These are phyloP conservation scores for Scleropages formosus DNA, from an alignment of 2,797 vertebrate species.

Conservation along the genomic window DNA sequence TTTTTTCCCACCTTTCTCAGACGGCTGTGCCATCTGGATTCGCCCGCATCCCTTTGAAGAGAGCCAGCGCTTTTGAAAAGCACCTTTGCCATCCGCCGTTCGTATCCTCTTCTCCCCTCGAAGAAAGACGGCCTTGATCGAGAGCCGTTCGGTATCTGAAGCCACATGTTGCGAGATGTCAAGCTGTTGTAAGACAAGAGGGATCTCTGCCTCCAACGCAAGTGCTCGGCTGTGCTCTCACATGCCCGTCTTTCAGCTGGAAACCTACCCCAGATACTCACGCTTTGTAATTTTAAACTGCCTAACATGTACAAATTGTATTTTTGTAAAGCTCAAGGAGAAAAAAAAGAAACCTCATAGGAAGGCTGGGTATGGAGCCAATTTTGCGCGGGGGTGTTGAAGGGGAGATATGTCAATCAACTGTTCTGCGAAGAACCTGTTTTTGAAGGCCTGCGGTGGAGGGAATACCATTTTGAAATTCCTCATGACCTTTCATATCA, in stretches of 20 bases:
- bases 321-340: conserved; percentile 19
- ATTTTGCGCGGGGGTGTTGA: conserved; percentile 21
- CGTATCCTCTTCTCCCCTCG: conserved; percentile 52
- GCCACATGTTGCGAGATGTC: conserved; percentile 63
- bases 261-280: conserved; percentile 63
- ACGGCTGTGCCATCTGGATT: conserved; percentile 45
- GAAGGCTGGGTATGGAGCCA: neutral
- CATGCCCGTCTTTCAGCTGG: conserved; percentile 64
- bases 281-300: conserved; percentile 66
- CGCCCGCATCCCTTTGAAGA: conserved; percentile 62
- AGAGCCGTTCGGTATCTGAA: conserved; percentile 65
- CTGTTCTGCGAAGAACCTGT: conserved; percentile 6
- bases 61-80: conserved; percentile 53
- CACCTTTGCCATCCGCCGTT: conserved; percentile 53
- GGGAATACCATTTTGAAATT: conserved; percentile 26
- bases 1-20: conserved; percentile 57
- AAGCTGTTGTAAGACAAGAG: conserved; percentile 70
- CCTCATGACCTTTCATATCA: conserved; percentile 32
- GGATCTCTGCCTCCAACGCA: conserved; percentile 73
- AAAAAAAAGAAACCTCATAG: conserved; percentile 9
- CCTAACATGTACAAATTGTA: conserved; percentile 47
- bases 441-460: conserved; percentile 17
- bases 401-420: conserved; percentile 29
- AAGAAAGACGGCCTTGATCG: conserved; percentile 55
- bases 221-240: conserved; percentile 68